phyloP scores from a whole-genome alignment of 2,888 invertebrate genomes.

The Chymomyza amoena region DNA sequence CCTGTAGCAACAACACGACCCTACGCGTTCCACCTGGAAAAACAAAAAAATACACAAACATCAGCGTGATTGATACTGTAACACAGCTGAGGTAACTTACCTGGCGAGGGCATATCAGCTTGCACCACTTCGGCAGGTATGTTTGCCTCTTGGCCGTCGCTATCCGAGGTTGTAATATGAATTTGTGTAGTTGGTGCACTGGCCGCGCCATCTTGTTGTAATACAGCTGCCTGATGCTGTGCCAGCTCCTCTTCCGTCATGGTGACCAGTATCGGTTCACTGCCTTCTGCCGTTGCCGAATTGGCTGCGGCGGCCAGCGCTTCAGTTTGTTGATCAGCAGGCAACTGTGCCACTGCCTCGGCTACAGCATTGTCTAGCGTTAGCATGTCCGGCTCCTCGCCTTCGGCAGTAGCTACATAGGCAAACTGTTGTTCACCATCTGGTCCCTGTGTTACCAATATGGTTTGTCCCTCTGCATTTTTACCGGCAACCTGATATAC shows the following conservation, averaged over 20 bases:
- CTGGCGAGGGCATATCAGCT: conserved; percentile 90
- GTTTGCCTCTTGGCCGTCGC: conserved; percentile 83
- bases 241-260: conserved; percentile 75
- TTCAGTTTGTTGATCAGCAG: conserved; percentile 74
- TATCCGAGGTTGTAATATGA: conserved; percentile 63
- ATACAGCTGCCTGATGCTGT: conserved; percentile 70
- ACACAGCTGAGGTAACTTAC: conserved; percentile 78
- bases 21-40: conserved; percentile 87
- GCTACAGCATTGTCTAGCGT: conserved; percentile 78
- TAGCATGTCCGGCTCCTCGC: conserved; percentile 80
- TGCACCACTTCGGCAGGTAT: conserved; percentile 92
- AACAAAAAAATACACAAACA: background rate
- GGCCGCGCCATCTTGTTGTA: conserved; percentile 37
- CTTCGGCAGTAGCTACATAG: conserved; percentile 83
- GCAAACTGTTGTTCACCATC: conserved; percentile 88
- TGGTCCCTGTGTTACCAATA: conserved; percentile 86
- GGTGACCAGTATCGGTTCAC: conserved; percentile 75
- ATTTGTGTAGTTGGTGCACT: conserved; percentile 53
- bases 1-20: conserved; percentile 90
- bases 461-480: conserved; percentile 87
- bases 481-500: conserved; percentile 86
- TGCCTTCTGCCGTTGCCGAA: conserved; percentile 31
- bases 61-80: background rate
- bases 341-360: conserved; percentile 76
- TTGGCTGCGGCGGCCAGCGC: conserved; percentile 57